Conservation (phyloP, 1,140 invertebrate genomes). For the Diachasma alloeum region DNA sequence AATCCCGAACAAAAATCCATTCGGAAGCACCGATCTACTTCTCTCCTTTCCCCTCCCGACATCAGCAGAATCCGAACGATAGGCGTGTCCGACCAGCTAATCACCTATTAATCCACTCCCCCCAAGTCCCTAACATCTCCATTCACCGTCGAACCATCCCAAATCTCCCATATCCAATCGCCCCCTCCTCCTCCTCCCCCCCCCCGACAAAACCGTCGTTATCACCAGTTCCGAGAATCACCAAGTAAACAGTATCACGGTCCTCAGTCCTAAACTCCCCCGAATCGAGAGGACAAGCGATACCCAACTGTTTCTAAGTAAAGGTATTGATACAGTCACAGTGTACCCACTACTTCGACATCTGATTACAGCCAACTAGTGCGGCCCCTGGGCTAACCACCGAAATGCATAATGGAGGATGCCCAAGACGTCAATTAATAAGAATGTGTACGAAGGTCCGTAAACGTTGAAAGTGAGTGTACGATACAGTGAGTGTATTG, state of each 20-base stretch:
- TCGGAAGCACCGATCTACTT: too few species aligned
- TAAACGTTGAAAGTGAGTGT: conserved; percentile 27
- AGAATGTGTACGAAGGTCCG: conserved; percentile 59
- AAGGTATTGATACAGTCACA: background rate
- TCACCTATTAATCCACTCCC: conserved; percentile 44
- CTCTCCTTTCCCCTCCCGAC: too few species aligned
- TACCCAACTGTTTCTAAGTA: background rate
- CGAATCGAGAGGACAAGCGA: background rate
- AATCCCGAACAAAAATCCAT: too few species aligned
- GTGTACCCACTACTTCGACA: background rate
- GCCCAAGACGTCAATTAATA: conserved; percentile 59
- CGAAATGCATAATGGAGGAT: conserved; percentile 53
- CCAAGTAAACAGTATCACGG: background rate
- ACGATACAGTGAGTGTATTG: background rate
- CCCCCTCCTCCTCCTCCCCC: background rate
- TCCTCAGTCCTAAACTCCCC: background rate
- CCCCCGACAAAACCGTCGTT: background rate
- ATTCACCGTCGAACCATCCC: conserved; percentile 27
- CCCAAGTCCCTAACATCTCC: conserved; percentile 17
- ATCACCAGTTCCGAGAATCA: background rate
- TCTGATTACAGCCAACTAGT: background rate
- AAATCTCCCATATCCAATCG: background rate
- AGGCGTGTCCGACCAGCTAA: conserved; percentile 35
- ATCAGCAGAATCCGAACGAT: background rate
- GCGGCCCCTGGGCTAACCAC: background rate